phyloP scores from a whole-genome alignment of 2,113 vertebrate species.

The Canis aureus region DNA sequence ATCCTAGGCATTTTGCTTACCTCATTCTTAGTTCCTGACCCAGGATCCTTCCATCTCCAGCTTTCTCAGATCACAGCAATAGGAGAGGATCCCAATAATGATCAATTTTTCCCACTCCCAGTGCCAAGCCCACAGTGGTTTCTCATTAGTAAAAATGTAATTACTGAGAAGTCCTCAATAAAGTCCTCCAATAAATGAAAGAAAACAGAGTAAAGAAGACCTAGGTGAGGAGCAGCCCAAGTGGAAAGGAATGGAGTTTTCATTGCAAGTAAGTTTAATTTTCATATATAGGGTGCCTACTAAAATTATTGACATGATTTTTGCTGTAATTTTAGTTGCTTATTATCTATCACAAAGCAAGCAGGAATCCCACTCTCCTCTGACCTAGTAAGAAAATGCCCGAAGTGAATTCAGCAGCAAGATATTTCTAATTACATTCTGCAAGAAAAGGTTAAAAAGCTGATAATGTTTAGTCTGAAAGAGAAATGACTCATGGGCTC shows the following conservation, averaged over 20 bases:
- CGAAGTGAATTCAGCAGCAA: constrained; percentile 41
- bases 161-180: background rate
- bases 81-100: background rate
- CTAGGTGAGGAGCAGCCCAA: background rate
- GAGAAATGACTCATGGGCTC: constrained; percentile 70
- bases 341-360: constrained; percentile 19
- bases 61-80: background rate
- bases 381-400: constrained; percentile 44
- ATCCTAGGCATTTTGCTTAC: background rate
- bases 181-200: background rate
- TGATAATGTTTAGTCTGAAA: constrained; percentile 72
- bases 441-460: constrained; percentile 62
- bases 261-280: background rate
- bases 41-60: background rate
- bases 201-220: background rate
- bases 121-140: background rate
- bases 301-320: background rate
- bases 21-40: background rate
- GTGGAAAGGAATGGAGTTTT: background rate
- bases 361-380: background rate
- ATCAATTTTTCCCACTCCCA: background rate
- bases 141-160: background rate
- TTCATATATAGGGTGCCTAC: background rate
- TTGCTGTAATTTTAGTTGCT: background rate
- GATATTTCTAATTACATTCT: constrained; percentile 55